Evolutionary conservation across 1,140 invertebrate genomes (phyloP), one percentile per base, ranked within the genome.

Genomic region (Tetramorium parvispinum): DNA sequence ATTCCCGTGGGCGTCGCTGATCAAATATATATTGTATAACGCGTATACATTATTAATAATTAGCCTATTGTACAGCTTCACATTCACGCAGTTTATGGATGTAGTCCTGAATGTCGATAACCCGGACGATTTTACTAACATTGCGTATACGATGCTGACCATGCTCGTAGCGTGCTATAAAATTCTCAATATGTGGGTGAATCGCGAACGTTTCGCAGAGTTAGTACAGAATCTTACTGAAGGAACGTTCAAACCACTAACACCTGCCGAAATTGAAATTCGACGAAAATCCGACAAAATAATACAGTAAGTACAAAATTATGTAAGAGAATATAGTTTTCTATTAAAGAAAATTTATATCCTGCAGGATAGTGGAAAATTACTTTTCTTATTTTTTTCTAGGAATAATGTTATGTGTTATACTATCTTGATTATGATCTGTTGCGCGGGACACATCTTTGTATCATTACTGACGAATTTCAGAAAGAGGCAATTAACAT

Each of bases 401-500:
- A 75, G 51, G 13, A 57, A 13, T 7, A 8, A 40, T 13, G 51
- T 82, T 0, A 55, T 85, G 13, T 76, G n/a, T 11, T 91, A 91
- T 18, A 63, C 55, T 2, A 68, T 70, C 10, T 2, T 91, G 51
- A 85, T 91, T 16, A 76, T 61, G 37, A 2, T 87, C 0, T 86
- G 88, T 8, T 83, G 82, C 3, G 1, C 68, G 5, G 77, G 61
- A 21, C 86, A 88, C 24, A 75, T 83, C 5, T 11, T 92, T 0
- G 57, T 79, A 8, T 91, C 92, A 0, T 11, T 92, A 2, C 11
- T 92, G 0, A 61, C 86, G 1, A 66, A 88, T 13, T 66, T 91
- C 3, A 68, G 71, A 0, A 43, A 87, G 0, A 51, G 40, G 2
- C 77, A 66, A 2, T 27, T 92, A 10, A 55, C 90, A 11, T 91